Base-by-base conservation (phyloP, 2,113 vertebrate species). In the Chionodraco myersi region DNA sequence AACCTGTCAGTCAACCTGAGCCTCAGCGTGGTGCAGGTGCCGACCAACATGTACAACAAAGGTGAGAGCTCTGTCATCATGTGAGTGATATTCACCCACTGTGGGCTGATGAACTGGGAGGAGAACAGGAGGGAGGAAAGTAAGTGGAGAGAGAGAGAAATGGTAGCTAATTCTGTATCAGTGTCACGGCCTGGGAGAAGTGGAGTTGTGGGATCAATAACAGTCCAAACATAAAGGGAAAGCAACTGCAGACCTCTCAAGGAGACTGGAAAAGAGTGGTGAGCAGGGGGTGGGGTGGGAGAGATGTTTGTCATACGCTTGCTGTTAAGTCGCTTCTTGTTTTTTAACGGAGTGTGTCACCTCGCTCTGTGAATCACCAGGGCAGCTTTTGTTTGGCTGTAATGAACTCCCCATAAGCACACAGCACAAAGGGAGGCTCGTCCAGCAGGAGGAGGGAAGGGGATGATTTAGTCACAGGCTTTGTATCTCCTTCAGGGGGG, bases 1-100 rank as follows among this genome's bases (percentile, higher is more conserved):
- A 98, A 99, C 83, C 92, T 99, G 85, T 97, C 97, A 3, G 98
- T 99, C 82, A 99, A 99, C 90, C 93, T 98, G 88, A 99, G 97
- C 63, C 94, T 98, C 91, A 99, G 98, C 47, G 97, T 98, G 0
- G 98, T 99, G 79, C 98, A 99, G 92, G 98, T 99, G 59, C 98
- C 98, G 85, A 99, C 98, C 41, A 99, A 99, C 90, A 98, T 99
- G 96, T 99, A 99, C 93, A 99, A 99, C 89, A 99, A 99, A 96
- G 94, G 94, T 95, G 80, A 78, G 59, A 23, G 49, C 45, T 13
- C 54, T 44, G n/a, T 26, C 54, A 47, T 65, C 13, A 30, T 44
- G 48, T 14, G 26, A 51, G 57, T 16, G 45, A 73, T 81, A 49
- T 80, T 83, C 58, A 81, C 57, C 56, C 36, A 13, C 73, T 57